Base-by-base conservation (phyloP, 2,113 vertebrate genomes). In the Actenoides lindsayi region DNA sequence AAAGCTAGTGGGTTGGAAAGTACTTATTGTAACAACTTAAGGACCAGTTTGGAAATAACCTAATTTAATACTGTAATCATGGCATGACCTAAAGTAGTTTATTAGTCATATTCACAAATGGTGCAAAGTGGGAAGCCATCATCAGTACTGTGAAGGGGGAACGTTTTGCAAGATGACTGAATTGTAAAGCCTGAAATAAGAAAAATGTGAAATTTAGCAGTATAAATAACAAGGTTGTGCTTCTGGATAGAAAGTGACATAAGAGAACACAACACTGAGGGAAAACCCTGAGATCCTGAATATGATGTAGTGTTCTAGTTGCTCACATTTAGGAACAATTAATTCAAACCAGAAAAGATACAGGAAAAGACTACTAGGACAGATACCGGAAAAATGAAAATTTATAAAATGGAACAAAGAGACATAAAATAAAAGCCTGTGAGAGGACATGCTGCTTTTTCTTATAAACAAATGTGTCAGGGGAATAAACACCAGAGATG, bases 41-140 rank as follows among this genome's bases (percentile, higher is more conserved):
- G 35, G 39, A 79, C 8, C 33, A 53, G 17, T 35, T 7, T 73
- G 33, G 42, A 73, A 93, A 94, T 39, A 46, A 39, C 2, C 7
- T 56, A n/a, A 68, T 76, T 88, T 69, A 64, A 25, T 75, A 87
- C 62, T 65, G 3, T n/a, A 80, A 76, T 71, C 7, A 28, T 28
- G 23, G 15, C 5, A 51, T 77, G 16, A 67, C 8, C 8, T 65
- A 41, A 85, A 69, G 41, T 33, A 79, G 6, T 41, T 89, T 75
- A 44, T 46, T 57, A 62, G 6, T 59, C 46, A 37, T 44, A 70
- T 53, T 60, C 4, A 2, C 6, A 87, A 62, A 83, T 0, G 0
- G 41, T 50, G 4, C 1, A 15, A 73, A 85, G 18, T 57, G 13
- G 10, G 28, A 76, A 54, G 12, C 1, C 13, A 42, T 64, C 25